Evolutionary conservation across 2,113 vertebrate genomes (phyloP).

Genomic region (Leucosticte australis): DNA sequence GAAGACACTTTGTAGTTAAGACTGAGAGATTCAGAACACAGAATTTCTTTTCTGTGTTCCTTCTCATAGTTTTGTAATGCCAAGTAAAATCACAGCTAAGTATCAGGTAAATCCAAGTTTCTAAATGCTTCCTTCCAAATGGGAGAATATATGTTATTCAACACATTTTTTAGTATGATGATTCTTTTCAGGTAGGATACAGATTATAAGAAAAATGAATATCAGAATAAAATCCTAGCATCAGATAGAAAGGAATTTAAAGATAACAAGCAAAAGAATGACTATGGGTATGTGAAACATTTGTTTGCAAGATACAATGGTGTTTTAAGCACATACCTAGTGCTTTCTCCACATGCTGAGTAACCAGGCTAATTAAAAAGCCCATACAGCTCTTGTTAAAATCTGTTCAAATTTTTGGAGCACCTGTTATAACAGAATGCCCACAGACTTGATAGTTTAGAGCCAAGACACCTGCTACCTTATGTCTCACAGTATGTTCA

Average conservation of each 20-base stretch:
- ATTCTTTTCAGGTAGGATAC: conserved; percentile 27
- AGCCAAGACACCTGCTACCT: conserved; percentile 86
- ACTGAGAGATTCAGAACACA: neutral
- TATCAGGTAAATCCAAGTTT: conserved; percentile 22
- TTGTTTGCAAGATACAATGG: conserved; percentile 77
- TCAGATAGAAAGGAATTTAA: conserved; percentile 55
- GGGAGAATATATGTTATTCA: neutral
- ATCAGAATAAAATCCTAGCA: conserved; percentile 30
- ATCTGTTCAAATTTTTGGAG: conserved; percentile 84
- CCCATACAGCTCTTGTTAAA: conserved; percentile 81
- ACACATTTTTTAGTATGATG: neutral
- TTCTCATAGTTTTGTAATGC: neutral
- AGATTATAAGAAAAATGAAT: conserved; percentile 18
- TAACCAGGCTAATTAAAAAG: conserved; percentile 86
- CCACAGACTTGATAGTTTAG: conserved; percentile 83
- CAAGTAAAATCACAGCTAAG: conserved; percentile 16
- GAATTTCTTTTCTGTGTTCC: neutral
- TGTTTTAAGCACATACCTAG: conserved; percentile 81
- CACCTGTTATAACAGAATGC: conserved; percentile 87
- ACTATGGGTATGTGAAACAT: conserved; percentile 66
- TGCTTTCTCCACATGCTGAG: conserved; percentile 81
- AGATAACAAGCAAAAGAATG: conserved; percentile 51
- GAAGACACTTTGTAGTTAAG: neutral
- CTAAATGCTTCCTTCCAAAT: neutral
- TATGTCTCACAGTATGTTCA: conserved; percentile 84